Evolutionary conservation across 53 echinoderm and acorn worm genomes (phyloP).

Genomic region (Echinarachnius parma): DNA sequence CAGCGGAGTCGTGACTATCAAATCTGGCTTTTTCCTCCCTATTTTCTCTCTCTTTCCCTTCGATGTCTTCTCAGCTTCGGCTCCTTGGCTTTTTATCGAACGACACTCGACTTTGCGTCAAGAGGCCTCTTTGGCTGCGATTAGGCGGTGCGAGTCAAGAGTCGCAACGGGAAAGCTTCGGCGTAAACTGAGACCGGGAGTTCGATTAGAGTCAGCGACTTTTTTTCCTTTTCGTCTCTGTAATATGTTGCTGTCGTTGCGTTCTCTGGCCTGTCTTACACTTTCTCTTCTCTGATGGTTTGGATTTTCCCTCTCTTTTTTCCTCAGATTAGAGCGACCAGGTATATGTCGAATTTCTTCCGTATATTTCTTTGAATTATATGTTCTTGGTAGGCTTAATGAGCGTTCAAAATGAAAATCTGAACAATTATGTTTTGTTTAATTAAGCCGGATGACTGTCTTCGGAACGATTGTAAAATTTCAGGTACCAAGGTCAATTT

Average conservation of each 20-base stretch:
- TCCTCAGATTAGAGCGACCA: no score
- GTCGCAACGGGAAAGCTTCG: slow-evolving; percentile 42
- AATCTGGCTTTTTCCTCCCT: slow-evolving; percentile 8
- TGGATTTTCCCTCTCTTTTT: no score
- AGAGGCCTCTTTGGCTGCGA: slow-evolving; percentile 25
- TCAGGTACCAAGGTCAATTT: no score
- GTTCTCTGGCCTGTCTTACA: not conserved
- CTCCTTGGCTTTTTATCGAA: not conserved
- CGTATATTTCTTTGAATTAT: no score
- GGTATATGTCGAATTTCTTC: no score
- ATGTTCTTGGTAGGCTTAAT: no score
- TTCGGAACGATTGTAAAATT: no score
- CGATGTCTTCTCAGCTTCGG: not conserved
- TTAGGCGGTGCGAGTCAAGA: slow-evolving; percentile 43
- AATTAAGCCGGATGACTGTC: no score
- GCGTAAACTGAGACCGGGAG: slow-evolving; percentile 27
- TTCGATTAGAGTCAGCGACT: slow-evolving; percentile 4
- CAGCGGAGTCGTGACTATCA: slow-evolving; percentile 17
- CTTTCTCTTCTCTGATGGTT: not conserved
- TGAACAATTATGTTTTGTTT: no score
- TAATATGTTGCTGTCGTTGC: no score
- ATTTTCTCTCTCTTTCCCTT: no score
- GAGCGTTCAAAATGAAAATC: no score
- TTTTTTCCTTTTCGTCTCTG: not conserved
- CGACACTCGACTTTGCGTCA: slow-evolving; percentile 28